Evolutionary conservation across 2,797 vertebrate species (phyloP).

Genomic region (Enteromius argenteus): DNA sequence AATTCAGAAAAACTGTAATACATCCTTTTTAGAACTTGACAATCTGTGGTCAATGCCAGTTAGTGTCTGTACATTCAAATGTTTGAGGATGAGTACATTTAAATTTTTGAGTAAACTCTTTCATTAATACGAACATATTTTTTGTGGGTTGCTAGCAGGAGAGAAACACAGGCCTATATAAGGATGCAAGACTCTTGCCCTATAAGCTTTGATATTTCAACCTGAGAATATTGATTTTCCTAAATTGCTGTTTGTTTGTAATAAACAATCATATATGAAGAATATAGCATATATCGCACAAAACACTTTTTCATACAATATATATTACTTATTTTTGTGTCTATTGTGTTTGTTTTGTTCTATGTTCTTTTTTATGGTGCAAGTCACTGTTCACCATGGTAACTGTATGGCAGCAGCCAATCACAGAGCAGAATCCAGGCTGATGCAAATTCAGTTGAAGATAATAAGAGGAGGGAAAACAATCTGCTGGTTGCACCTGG

Average conservation of each 20-base stretch:
- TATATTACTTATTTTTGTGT: constrained; percentile 38
- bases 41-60: neutral
- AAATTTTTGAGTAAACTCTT: neutral
- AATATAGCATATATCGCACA: neutral
- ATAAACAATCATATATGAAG: neutral
- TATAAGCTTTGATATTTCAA: neutral
- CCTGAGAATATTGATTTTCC: neutral
- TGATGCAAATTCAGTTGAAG: constrained; percentile 65
- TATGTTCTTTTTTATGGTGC: constrained; percentile 50
- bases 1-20: neutral
- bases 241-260: neutral
- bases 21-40: neutral
- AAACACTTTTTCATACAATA: neutral
- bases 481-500: constrained; percentile 67
- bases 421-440: constrained; percentile 43
- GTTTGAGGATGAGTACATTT: neutral
- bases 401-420: constrained; percentile 69
- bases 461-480: constrained; percentile 56
- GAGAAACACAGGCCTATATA: neutral
- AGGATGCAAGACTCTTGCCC: neutral
- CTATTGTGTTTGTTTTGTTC: constrained; percentile 62
- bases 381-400: constrained; percentile 55
- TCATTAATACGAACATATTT: neutral
- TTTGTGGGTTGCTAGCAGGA: neutral
- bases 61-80: neutral